Percentiles rank a stretch among this genome's conserved stretches.
phyloP scores from a whole-genome alignment of 2,888 invertebrate genomes.

The Zhuqinia jingwanae region DNA sequence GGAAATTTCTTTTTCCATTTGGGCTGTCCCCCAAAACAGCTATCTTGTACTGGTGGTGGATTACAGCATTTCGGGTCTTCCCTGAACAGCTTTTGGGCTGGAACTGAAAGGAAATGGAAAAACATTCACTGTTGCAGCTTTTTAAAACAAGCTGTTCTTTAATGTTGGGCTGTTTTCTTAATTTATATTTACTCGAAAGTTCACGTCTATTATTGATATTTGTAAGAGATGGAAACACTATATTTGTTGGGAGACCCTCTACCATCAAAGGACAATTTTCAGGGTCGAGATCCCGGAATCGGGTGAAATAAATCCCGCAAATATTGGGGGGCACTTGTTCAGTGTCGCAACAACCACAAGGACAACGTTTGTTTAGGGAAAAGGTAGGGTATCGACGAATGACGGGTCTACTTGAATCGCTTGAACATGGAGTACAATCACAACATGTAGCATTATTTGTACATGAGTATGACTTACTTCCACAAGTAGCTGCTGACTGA shows the following conservation, averaged over 20 bases:
- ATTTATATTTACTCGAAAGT: slow-evolving; percentile 38
- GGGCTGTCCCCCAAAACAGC: slow-evolving; percentile 49
- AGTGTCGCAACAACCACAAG: slow-evolving; percentile 44
- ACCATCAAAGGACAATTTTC: slow-evolving; percentile 44
- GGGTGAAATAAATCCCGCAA: slow-evolving; percentile 52
- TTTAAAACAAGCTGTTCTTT: slow-evolving; percentile 13
- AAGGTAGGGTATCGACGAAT: slow-evolving; percentile 3
- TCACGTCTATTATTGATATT: slow-evolving; percentile 12
- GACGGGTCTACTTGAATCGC: too few species aligned
- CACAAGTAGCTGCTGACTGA: neutral
- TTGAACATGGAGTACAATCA: too few species aligned
- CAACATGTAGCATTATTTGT: neutral
- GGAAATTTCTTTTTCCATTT: slow-evolving; percentile 40
- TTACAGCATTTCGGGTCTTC: slow-evolving; percentile 51
- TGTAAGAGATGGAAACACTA: slow-evolving; percentile 47
- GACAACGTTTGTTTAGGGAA: neutral
- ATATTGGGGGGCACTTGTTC: slow-evolving; percentile 32
- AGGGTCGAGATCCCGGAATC: slow-evolving; percentile 30
- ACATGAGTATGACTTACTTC: slow-evolving; percentile 23
- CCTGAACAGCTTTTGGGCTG: slow-evolving; percentile 7
- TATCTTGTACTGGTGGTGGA: slow-evolving; percentile 12
- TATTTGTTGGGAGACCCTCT: slow-evolving; percentile 36
- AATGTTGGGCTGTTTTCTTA: neutral
- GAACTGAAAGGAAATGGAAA: slow-evolving; percentile 37
- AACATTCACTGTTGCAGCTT: slow-evolving; percentile 28